Evolutionary conservation across 2,888 invertebrate genomes (phyloP), one percentile per base, ranked within the genome.

Genomic region (Melinaea menophilus): DNA sequence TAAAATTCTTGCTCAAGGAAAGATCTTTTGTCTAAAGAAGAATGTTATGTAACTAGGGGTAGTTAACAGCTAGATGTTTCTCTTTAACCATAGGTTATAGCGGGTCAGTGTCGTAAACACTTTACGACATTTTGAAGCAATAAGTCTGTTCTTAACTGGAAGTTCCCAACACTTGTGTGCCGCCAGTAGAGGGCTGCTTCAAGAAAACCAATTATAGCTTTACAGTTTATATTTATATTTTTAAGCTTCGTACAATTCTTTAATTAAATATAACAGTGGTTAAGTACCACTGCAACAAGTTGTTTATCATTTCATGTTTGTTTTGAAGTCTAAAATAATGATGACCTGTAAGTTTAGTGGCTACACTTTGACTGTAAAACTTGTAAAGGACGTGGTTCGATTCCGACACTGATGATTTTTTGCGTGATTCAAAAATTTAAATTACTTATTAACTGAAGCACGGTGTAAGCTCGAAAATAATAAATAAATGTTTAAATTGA

Each of bases 261-360:
- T 78, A 78, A 79, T 80, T 77, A 73, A 67, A 77, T 67, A 77
- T 64, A 57, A 77, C 75, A 71, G 72, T 78, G 78, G 77, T 22
- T 22, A 22, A 22, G 22, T 22, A 22, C 22, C 22, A 1, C 22
- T 22, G 1, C 0, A 22, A 22, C 22, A 22, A 22, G 22, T 22
- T 1, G 22, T 22, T 22, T 22, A 22, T 22, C 22, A 22, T 22
- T 22, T 22, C 22, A 22, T 22, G 1, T 22, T 22, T 22, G 22
- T 22, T 22, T 22, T 22, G 22, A 22, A 22, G 22, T 22, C 22
- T 22, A 22, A 22, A 22, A 22, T 22, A 22, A 22, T 22, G 22
- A 22, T 22, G 22, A 1, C 22, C 22, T 22, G 22, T 22, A 22
- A 22, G 22, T 22, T 22, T 22, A 22, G 22, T 22, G 22, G 22